A percentile compares a stretch with the other conserved stretches of the same genome.
These are phyloP conservation scores for Trematocara marginatum DNA, from an alignment of 2,113 vertebrate genomes.

Conservation along the genomic window DNA sequence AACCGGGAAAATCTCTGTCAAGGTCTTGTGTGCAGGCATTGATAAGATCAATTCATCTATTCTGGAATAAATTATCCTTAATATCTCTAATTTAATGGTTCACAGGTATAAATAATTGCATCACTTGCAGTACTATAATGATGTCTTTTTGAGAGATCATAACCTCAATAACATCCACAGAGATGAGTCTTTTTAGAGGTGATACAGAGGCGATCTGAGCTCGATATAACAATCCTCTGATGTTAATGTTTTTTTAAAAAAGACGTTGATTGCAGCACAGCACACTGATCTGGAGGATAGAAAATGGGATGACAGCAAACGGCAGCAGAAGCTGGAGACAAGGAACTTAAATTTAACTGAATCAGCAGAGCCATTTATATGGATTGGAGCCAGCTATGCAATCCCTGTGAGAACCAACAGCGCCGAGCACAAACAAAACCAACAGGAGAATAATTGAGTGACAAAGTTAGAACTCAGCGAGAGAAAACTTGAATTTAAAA, in stretches of 20 bases:
- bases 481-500: slow-evolving; percentile 2
- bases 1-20: background rate
- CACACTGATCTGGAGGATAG: background rate
- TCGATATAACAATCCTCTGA: background rate
- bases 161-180: background rate
- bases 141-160: background rate
- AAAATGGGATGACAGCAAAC: slow-evolving; percentile 4
- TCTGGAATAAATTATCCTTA: background rate
- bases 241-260: background rate
- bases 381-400: slow-evolving; percentile 34
- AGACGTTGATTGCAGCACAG: background rate
- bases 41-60: background rate
- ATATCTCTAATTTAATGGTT: slow-evolving; percentile 9
- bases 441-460: slow-evolving; percentile 25
- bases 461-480: slow-evolving; percentile 21
- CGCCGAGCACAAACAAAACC: slow-evolving; percentile 16
- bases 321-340: slow-evolving; percentile 14
- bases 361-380: slow-evolving; percentile 35
- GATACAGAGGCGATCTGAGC: background rate
- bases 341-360: slow-evolving; percentile 26
- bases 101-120: background rate
- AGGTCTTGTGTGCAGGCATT: background rate
- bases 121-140: background rate
- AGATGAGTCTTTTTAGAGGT: background rate
- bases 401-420: slow-evolving; percentile 19